Conservation (phyloP, 2,113 vertebrate genomes). For the Aptenodytes patagonicus region DNA sequence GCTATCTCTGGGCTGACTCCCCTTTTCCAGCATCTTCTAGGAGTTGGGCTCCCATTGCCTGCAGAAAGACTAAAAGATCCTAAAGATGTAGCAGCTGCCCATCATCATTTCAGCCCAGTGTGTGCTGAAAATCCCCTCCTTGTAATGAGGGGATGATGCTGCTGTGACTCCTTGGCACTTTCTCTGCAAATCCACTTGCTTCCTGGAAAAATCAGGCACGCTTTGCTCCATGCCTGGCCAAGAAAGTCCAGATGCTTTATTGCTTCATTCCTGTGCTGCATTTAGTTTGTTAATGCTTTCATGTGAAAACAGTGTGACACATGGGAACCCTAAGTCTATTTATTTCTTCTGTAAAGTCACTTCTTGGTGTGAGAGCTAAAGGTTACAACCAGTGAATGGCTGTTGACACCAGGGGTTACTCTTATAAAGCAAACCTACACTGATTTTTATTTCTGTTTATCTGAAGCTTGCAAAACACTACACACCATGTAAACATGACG, state of each 20-base stretch:
- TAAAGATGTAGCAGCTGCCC: background rate
- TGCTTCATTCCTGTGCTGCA: background rate
- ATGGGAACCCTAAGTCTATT: background rate
- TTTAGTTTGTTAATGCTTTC: constrained; percentile 11
- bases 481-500: background rate
- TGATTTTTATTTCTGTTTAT: constrained; percentile 42
- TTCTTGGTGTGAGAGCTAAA: background rate
- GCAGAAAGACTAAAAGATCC: background rate
- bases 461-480: background rate
- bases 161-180: constrained; percentile 18
- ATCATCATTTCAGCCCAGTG: background rate
- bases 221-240: background rate
- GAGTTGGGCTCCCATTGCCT: background rate
- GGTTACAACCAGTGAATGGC: background rate
- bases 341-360: constrained; percentile 19
- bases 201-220: constrained; percentile 28
- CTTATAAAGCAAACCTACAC: background rate
- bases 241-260: constrained; percentile 42
- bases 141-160: background rate
- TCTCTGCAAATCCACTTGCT: constrained; percentile 36
- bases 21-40: background rate
- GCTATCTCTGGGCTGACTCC: background rate
- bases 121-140: background rate
- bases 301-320: constrained; percentile 16
- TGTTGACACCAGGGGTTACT: background rate